A percentile compares a stretch with the other conserved stretches of the same genome.
Conservation (phyloP, 2,888 invertebrate genomes). For the Petrophora chlorosata region DNA sequence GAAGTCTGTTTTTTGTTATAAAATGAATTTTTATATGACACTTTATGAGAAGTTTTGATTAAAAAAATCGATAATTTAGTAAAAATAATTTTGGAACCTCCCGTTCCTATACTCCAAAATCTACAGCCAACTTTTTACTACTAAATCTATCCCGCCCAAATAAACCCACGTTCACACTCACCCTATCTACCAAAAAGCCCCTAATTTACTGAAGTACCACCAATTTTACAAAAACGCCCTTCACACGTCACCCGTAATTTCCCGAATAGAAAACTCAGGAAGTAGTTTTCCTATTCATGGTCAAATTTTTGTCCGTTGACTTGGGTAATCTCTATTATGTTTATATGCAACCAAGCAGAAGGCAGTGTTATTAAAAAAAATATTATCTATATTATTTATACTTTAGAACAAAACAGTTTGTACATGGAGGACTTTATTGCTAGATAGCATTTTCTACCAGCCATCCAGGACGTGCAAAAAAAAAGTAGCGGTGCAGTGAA, state of each 20-base stretch:
- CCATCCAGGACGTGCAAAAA: too few species aligned
- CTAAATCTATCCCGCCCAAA: neutral
- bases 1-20: too few species aligned
- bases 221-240: conserved; percentile 27
- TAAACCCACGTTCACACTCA: conserved; percentile 10
- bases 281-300: conserved; percentile 24
- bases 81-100: too few species aligned
- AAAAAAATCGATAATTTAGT: too few species aligned
- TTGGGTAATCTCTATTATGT: neutral
- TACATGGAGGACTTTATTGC: too few species aligned
- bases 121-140: neutral
- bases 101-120: neutral
- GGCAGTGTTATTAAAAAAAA: neutral
- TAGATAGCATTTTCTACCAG: too few species aligned
- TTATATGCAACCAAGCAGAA: too few species aligned
- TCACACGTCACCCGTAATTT: conserved; percentile 22
- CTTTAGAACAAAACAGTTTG: too few species aligned
- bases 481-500: too few species aligned
- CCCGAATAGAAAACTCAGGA: conserved; percentile 21
- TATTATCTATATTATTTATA: neutral
- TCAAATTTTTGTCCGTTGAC: conserved; percentile 27
- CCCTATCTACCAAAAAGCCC: conserved; percentile 13
- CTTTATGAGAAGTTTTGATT: too few species aligned
- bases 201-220: conserved; percentile 18
- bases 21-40: too few species aligned